Evolutionary conservation across 2,888 invertebrate species (phyloP), one percentile per base, ranked within the genome.

Genomic region (Zaprionus obscuricornis): DNA sequence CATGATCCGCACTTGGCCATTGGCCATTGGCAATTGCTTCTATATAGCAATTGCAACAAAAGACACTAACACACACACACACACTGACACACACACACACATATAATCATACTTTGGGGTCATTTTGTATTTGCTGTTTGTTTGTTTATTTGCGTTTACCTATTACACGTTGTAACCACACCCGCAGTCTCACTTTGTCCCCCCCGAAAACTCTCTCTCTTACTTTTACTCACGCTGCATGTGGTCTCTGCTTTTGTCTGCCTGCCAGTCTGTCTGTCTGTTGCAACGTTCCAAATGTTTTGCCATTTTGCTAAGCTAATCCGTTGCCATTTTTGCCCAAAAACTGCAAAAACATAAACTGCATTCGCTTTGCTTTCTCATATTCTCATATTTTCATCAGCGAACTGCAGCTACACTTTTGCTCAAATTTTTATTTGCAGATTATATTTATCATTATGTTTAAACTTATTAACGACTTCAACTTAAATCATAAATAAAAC

Each of bases 101-200:
- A 36, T 45, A 29, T 26, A n/a, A 14, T 40, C 51, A 39, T 31
- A n/a, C 67, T 65, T 59, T 60, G 58, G 65, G 67, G 50, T 76
- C 85, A 77, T 52, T 78, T 81, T 68, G 55, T 64, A 55, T 72
- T 51, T 40, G 45, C 14, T 18, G 29, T 47, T 68, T 68, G 71
- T 67, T 77, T 71, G 82, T 64, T 59, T 77, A 70, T 76, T 69
- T 72, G 76, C 60, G 24, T 79, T 74, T 64, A 50, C 82, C 82
- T 59, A 81, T 81, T 76, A 76, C 76, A 59, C 60, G 42, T 36
- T 46, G 36, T 39, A 8, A 45, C 20, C 42, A 33, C 57, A 34
- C 40, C 26, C 29, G 6, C 36, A 10, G 10, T 26, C 6, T 10
- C 31, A 6, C 26, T 17, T 8, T 7, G 8, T 10, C 17, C n/a